Conservation (phyloP, 2,113 vertebrate genomes). For the Oxyura jamaicensis region DNA sequence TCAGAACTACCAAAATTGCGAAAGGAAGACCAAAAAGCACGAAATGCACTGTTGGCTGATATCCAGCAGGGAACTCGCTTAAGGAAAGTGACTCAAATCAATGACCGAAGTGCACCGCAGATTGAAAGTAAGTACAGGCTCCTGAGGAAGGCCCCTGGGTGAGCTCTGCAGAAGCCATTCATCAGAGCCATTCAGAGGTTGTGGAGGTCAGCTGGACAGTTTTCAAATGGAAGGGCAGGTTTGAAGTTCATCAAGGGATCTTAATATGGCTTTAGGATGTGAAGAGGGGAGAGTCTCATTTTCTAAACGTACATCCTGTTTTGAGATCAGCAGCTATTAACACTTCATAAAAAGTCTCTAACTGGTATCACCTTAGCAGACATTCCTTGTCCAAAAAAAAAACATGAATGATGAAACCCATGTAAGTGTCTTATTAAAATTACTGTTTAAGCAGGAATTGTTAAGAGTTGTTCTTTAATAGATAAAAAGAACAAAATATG, state of each 20-base stretch:
- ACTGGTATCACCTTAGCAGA: not conserved
- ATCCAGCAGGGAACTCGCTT: slow-evolving; percentile 92
- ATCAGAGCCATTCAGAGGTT: too few relatives aligned
- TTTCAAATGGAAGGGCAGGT: not conserved
- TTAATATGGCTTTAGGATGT: rapidly evolving
- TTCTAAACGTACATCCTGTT: not conserved
- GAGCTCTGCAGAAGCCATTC: not conserved
- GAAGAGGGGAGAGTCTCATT: rapidly evolving
- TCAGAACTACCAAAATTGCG: slow-evolving; percentile 66
- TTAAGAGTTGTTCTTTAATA: not conserved
- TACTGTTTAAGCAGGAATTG: not conserved
- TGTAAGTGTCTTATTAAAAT: not conserved
- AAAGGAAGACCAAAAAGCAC: slow-evolving; percentile 78
- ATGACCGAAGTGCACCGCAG: slow-evolving; percentile 89
- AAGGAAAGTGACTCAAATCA: slow-evolving; percentile 87
- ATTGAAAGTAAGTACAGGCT: slow-evolving; percentile 85
- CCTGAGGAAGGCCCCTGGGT: not conserved
- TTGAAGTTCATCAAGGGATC: not conserved
- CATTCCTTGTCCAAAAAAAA: not conserved
- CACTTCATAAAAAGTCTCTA: not conserved
- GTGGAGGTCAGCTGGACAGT: not conserved
- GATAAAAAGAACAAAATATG: not conserved
- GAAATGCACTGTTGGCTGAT: slow-evolving; percentile 88
- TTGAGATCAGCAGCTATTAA: not conserved
- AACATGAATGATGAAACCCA: not conserved